Evolutionary conservation across 2,113 vertebrate genomes (phyloP).

Genomic region (Solea senegalensis): DNA sequence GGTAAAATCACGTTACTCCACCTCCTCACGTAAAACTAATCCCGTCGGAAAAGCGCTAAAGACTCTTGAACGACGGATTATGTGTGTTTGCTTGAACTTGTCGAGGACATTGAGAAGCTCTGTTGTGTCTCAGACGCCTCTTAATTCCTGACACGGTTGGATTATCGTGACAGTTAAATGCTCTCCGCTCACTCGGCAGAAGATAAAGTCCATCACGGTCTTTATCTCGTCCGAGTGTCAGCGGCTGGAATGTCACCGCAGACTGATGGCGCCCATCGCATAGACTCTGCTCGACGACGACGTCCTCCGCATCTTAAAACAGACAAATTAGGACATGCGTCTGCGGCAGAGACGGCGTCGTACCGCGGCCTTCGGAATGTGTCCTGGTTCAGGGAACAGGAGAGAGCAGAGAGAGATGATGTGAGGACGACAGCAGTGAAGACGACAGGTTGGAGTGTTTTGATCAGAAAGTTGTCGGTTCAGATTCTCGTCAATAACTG

Average conservation of each 20-base stretch:
- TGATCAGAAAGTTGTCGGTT: constrained; percentile 15
- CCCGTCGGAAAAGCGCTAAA: neutral
- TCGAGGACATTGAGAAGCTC: neutral
- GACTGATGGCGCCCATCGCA: neutral
- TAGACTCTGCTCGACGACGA: neutral
- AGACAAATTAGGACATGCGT: constrained; percentile 46
- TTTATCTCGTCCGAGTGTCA: neutral
- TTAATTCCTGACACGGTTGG: constrained; percentile 5
- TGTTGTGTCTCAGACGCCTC: constrained; percentile 1
- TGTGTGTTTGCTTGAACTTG: neutral
- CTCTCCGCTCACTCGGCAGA: constrained; percentile 1
- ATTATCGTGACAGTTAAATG: constrained; percentile 35
- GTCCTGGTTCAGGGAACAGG: constrained; percentile 9
- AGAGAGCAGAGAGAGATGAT: neutral
- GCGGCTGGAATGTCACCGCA: neutral
- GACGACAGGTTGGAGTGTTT: neutral
- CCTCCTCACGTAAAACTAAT: too few relatives aligned
- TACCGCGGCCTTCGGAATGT: constrained; percentile 8
- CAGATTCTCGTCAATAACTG: constrained; percentile 1
- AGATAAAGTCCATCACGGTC: constrained; percentile 8
- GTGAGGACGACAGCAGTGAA: neutral
- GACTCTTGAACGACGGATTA: neutral
- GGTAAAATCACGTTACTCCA: too few relatives aligned
- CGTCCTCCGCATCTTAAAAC: constrained; percentile 19
- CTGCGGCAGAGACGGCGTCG: neutral